These are phyloP conservation scores for Selene dorsalis DNA, from an alignment of 2,797 vertebrate genomes.

Conservation along the genomic window DNA sequence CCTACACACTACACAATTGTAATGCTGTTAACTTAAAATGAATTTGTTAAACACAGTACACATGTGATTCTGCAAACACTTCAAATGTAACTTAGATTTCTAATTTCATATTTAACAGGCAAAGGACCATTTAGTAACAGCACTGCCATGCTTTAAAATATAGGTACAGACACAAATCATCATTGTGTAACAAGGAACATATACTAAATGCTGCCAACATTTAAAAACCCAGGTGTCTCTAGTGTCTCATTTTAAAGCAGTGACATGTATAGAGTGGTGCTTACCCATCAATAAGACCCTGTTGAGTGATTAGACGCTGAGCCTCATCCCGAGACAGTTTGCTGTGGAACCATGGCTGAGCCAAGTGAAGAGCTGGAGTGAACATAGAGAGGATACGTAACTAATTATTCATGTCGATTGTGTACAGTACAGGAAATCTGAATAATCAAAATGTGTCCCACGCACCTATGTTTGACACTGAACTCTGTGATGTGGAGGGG, in stretches of 20 bases:
- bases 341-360: constrained; percentile 97
- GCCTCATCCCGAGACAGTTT: constrained; percentile 95
- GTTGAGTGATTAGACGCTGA: constrained; percentile 92
- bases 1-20: background rate
- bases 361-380: constrained; percentile 89
- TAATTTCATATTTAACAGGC: background rate
- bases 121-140: background rate
- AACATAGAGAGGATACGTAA: constrained; percentile 12
- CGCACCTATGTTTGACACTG: constrained; percentile 88
- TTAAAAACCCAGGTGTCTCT: background rate
- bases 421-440: background rate
- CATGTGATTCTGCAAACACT: background rate
- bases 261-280: constrained; percentile 29
- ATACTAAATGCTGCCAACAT: background rate
- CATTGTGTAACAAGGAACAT: background rate
- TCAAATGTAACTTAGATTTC: too few species aligned
- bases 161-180: background rate
- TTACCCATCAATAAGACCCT: constrained; percentile 96
- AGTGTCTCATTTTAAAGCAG: background rate
- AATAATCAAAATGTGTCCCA: constrained; percentile 31
- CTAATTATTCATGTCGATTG: background rate
- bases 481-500: constrained; percentile 86
- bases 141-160: background rate
- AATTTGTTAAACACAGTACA: background rate
- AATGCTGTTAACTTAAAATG: background rate